phyloP scores from a whole-genome alignment of 2,113 vertebrate genomes.

The Delphinapterus leucas region DNA sequence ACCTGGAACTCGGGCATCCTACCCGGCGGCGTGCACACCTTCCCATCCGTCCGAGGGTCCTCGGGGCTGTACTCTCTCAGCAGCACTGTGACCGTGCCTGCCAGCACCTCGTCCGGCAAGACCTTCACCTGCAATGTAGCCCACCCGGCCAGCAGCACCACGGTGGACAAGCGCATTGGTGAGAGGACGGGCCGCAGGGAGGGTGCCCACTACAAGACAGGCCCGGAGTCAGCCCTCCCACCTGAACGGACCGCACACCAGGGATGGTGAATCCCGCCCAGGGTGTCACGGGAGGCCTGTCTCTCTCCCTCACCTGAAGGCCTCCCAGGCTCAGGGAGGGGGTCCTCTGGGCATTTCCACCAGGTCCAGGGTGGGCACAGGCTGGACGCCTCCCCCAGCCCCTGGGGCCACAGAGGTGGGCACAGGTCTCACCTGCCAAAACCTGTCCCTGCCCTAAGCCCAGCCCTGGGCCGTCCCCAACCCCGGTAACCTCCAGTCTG shows the following conservation, averaged over 20 bases:
- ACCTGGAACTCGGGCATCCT: constrained; percentile 54
- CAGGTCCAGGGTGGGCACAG: rapidly evolving
- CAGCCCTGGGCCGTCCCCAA: rapidly evolving
- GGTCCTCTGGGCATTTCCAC: rapidly evolving
- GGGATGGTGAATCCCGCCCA: rapidly evolving
- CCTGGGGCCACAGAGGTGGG: rapidly evolving
- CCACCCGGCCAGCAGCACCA: constrained; percentile 13
- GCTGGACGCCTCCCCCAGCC: rapidly evolving
- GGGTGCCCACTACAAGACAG: neutral
- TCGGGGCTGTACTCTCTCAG: constrained; percentile 11
- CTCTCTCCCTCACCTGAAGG: neutral
- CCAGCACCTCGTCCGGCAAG: neutral
- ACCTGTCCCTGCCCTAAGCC: neutral
- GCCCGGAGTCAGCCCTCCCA: no score
- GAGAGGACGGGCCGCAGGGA: rapidly evolving
- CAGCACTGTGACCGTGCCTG: constrained; percentile 50
- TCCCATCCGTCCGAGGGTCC: neutral
- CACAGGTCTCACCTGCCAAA: neutral
- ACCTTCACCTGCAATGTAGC: constrained; percentile 29
- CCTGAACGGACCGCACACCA: neutral
- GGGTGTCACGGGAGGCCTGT: rapidly evolving
- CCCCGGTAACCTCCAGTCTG: neutral
- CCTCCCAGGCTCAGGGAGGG: neutral
- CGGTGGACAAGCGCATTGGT: neutral
- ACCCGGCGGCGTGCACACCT: neutral